Evolutionary conservation across 1,140 invertebrate genomes (phyloP).

Genomic region (Triops cancriformis): DNA sequence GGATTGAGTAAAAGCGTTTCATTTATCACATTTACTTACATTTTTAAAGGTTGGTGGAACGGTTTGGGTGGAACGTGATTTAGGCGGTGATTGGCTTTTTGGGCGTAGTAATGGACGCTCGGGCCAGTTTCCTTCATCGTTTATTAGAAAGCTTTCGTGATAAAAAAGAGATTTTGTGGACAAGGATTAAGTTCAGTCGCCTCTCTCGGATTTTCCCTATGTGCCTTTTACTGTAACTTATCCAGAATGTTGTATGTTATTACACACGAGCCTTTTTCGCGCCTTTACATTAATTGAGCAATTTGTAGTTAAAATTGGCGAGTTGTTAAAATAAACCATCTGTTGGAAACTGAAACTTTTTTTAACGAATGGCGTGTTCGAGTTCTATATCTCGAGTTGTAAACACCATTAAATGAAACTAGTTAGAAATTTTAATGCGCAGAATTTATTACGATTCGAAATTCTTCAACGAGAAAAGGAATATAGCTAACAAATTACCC

Average conservation of each 20-base stretch:
- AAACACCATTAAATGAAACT: too few relatives aligned
- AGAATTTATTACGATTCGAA: too few relatives aligned
- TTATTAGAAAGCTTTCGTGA: constrained; percentile 17
- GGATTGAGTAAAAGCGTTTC: neutral
- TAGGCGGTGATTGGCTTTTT: constrained; percentile 23
- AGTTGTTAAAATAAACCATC: neutral
- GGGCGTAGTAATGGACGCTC: constrained; percentile 16
- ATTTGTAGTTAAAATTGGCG: neutral
- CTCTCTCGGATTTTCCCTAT: neutral
- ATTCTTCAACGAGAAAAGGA: too few relatives aligned
- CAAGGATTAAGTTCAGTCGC: neutral
- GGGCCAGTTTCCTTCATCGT: constrained; percentile 25
- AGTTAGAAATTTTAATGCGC: too few relatives aligned
- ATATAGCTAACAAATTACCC: too few relatives aligned
- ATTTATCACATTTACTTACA: neutral
- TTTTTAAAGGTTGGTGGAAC: constrained; percentile 18
- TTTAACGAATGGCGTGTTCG: neutral
- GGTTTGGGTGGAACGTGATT: constrained; percentile 6
- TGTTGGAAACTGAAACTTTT: neutral
- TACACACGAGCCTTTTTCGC: neutral
- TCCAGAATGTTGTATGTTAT: neutral
- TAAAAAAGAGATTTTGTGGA: neutral
- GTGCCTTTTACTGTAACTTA: neutral
- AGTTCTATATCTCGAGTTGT: neutral
- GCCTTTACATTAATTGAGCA: neutral